Percentiles rank a stretch among this genome's conserved stretches.
Evolutionary conservation across 2,113 vertebrate species (phyloP).

Genomic region (Pristiophorus japonicus): DNA sequence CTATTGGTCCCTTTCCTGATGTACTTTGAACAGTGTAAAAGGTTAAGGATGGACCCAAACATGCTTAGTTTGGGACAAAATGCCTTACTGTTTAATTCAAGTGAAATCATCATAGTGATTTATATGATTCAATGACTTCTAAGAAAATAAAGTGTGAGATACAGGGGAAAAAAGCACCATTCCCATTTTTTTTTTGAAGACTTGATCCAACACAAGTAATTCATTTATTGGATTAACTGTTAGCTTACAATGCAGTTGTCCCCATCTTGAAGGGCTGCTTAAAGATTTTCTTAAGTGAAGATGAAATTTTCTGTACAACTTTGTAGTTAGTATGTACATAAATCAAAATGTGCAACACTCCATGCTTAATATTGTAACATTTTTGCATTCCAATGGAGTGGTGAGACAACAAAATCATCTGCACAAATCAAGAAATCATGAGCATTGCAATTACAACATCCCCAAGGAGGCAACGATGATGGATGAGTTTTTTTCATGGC

Average conservation of each 20-base stretch:
- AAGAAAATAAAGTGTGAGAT: neutral
- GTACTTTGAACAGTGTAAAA: neutral
- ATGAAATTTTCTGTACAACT: neutral
- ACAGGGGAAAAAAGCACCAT: neutral
- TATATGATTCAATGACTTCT: neutral
- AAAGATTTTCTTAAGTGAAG: neutral
- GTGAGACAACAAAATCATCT: too few species aligned
- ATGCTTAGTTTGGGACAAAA: neutral
- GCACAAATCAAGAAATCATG: neutral
- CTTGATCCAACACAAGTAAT: neutral
- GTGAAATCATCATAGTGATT: neutral
- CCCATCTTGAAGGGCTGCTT: neutral
- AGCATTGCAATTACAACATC: neutral
- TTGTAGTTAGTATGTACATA: neutral
- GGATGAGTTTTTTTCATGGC: neutral
- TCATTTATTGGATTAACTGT: neutral
- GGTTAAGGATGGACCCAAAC: neutral
- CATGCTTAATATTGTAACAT: neutral
- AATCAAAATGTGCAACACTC: neutral
- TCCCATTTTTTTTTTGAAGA: neutral
- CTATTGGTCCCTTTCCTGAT: too few species aligned
- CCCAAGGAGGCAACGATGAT: neutral
- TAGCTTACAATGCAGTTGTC: neutral
- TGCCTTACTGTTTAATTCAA: neutral
- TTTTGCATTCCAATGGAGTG: too few species aligned